Conservation (phyloP, 2,888 invertebrate genomes). For the Oscheius sp. region DNA sequence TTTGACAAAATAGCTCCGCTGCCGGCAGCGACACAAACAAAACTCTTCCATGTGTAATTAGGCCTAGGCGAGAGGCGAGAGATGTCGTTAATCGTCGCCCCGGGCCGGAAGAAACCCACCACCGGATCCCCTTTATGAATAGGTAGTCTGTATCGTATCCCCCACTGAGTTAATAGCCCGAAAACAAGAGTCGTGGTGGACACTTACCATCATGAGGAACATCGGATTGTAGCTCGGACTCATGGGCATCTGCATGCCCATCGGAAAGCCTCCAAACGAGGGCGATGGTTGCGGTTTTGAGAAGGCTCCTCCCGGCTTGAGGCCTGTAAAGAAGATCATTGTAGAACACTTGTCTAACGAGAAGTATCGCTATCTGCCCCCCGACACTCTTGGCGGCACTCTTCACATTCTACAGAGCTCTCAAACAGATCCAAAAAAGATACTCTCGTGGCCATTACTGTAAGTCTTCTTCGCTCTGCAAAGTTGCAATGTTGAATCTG, state of each 20-base stretch:
- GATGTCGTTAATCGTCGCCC: conserved; percentile 34
- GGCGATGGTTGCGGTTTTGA: conserved; percentile 41
- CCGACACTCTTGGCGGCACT: conserved; percentile 27
- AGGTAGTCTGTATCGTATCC: conserved; percentile 14
- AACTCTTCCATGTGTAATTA: conserved; percentile 36
- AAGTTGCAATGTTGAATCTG: too few species aligned
- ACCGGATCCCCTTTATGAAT: conserved; percentile 23
- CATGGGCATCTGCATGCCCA: neutral
- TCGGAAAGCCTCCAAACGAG: conserved; percentile 40
- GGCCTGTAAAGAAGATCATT: conserved; percentile 7
- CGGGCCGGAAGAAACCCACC: conserved; percentile 21
- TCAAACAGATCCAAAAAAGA: too few species aligned
- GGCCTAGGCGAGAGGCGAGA: conserved; percentile 25
- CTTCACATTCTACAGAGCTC: conserved; percentile 21
- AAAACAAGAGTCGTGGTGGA: conserved; percentile 12
- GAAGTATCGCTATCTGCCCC: conserved; percentile 27
- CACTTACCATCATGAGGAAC: conserved; percentile 10
- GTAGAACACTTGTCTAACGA: conserved; percentile 21
- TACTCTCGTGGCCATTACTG: neutral
- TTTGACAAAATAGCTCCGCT: conserved; percentile 35
- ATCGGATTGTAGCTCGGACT: conserved; percentile 30
- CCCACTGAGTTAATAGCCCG: neutral
- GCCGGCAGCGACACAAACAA: conserved; percentile 31
- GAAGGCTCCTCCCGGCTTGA: conserved; percentile 35
- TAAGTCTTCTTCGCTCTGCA: too few species aligned